Percentiles rank a stretch among this genome's conserved stretches.
Conservation (phyloP, 2,113 vertebrate species). For the Vombatus ursinus region DNA sequence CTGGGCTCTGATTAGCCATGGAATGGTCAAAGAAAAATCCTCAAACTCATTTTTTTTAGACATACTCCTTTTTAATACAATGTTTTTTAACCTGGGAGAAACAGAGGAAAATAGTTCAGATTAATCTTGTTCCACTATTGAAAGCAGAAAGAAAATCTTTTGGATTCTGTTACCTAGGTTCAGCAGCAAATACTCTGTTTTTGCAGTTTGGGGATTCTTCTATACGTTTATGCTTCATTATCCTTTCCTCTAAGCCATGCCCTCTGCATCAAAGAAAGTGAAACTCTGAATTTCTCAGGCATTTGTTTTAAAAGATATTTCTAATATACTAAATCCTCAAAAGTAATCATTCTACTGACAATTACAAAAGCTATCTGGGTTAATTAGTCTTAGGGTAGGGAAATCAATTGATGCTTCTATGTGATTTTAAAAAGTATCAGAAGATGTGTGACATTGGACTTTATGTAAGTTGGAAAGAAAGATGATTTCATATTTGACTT, state of each 20-base stretch:
- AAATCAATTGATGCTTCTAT: neutral
- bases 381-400: neutral
- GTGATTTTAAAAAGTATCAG: conserved; percentile 20
- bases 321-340: neutral
- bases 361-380: conserved; percentile 8
- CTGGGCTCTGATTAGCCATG: conserved; percentile 24
- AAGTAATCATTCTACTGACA: conserved; percentile 12
- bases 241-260: conserved; percentile 3
- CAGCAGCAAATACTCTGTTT: neutral
- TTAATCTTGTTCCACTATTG: neutral
- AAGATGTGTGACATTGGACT: conserved; percentile 19
- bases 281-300: neutral
- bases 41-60: conserved; percentile 46
- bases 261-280: conserved; percentile 7
- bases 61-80: neutral
- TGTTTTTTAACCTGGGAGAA: neutral
- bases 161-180: neutral
- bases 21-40: conserved; percentile 35
- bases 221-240: neutral
- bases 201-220: neutral
- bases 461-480: conserved; percentile 29
- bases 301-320: conserved; percentile 16
- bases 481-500: neutral
- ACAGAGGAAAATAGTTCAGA: neutral
- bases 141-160: conserved; percentile 24